Base-by-base conservation (phyloP, 2,888 invertebrate species). In the Herminia tarsipennalis region DNA sequence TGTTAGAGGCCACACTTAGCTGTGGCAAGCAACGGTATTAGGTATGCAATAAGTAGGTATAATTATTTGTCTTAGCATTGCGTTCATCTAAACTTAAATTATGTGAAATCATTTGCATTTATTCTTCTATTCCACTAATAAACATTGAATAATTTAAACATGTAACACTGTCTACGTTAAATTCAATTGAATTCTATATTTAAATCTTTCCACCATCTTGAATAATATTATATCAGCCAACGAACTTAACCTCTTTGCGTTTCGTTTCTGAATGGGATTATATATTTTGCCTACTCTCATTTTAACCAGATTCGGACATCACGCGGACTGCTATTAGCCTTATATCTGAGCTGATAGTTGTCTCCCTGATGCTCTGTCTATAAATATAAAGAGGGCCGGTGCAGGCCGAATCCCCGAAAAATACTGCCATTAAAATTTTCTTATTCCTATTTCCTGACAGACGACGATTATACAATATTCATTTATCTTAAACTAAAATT, bases 291-390 rank as follows among this genome's bases (percentile, higher is more conserved):
- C 71, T 69, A 71, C 68, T 77, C 73, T 73, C 74, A 76, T 77
- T 77, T 73, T 73, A 78, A 80, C 79, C 77, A 77, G 77, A 65
- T 63, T 58, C 30, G 45, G 36, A 63, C 51, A 41, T 42, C 54
- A 56, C 39, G 53, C 20, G 33, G 53, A 61, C 66, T 66, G 59
- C 53, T 63, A 35, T 21, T 35, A 43, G 36, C 55, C 10, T 20
- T 49, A 40, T 38, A 24, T 47, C 48, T 27, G 41, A 25, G 51
- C 56, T 45, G 51, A 47, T 54, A 69, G 67, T 62, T 66, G 62
- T 62, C 58, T 42, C 27, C 52, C 44, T 56, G 56, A 59, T 52
- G 56, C 39, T 40, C 45, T 46, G 58, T 66, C 54, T 69, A 63
- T 66, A 66, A 70, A 65, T 59, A 61, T 58, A 69, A 58, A 48